Base-by-base conservation (phyloP, 2,113 vertebrate species). In the Phycodurus eques region DNA sequence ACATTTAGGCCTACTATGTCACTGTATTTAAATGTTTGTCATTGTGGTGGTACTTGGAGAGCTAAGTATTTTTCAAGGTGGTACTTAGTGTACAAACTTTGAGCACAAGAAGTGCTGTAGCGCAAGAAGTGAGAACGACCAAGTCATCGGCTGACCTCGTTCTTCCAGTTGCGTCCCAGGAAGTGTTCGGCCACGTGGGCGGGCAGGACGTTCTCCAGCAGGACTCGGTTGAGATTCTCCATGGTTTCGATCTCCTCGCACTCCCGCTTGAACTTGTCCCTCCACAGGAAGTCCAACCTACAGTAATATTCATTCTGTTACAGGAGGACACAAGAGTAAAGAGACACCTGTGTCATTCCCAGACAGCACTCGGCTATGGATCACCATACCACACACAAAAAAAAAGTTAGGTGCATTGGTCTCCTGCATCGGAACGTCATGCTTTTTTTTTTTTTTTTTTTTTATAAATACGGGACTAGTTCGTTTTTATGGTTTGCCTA, bases 291-390 rank as follows among this genome's bases (percentile, higher is more conserved):
- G 92, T 99, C 97, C 94, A 99, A 95, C 95, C 96, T 95, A 95
- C 97, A 99, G 96, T 99, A 98, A 97, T 98, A 99, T 96, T 98
- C 97, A 96, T 97, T 98, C 97, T 99, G 95, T 96, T 95, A 96
- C 92, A 96, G 95, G 94, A 95, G 94, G 94, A 97, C 95, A 96
- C 94, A 96, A 39, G 94, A 95, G 91, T 92, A 94, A 94, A 96
- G 78, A 95, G 94, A 95, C 92, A 94, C 92, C 83, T 72, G 74
- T 17, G 87, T 88, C 86, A 89, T 88, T 85, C 67, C 75, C 70
- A 70, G 61, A 53, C 43, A 74, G 56, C 64, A 4, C 9, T 56
- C 20, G n/a, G 63, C 67, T 77, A 60, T 27, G 53, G 56, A 59
- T 59, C 56, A 31, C 20, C 53, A 10, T 56, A 56, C 7, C 5